phyloP scores from a whole-genome alignment of 1,140 invertebrate species.

The Epicauta chinensis region DNA sequence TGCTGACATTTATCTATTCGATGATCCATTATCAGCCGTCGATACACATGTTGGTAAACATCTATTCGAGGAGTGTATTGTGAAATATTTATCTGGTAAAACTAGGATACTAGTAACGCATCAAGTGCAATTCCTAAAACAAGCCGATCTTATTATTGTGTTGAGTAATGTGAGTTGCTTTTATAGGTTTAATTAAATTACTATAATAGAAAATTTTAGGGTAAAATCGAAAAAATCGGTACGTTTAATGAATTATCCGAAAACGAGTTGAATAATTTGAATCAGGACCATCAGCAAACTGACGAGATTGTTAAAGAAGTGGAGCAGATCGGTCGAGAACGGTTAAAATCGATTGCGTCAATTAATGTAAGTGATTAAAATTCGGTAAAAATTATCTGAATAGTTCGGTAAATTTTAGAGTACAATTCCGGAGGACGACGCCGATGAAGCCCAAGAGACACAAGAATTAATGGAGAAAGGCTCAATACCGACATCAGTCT shows the following conservation, averaged over 20 bases:
- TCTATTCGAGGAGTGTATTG: constrained; percentile 63
- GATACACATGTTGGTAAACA: constrained; percentile 67
- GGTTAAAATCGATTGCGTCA: constrained; percentile 36
- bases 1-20: constrained; percentile 75
- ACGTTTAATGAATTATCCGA: constrained; percentile 38
- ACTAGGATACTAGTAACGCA: constrained; percentile 74
- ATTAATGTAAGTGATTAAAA: no score
- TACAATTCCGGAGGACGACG: constrained; percentile 31
- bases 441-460: constrained; percentile 48
- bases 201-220: constrained; percentile 28
- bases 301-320: constrained; percentile 13
- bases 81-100: constrained; percentile 43
- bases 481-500: constrained; percentile 47
- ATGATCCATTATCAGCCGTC: constrained; percentile 78
- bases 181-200: neutral
- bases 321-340: no score
- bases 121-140: constrained; percentile 72
- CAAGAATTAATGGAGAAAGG: constrained; percentile 55
- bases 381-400: no score
- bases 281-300: constrained; percentile 17
- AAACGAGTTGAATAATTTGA: constrained; percentile 34
- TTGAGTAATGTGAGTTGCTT: constrained; percentile 58
- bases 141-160: constrained; percentile 63
- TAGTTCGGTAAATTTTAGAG: constrained; percentile 23
- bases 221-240: constrained; percentile 42